phyloP scores from a whole-genome alignment of 2,888 invertebrate genomes.

The Pinctada fucata region DNA sequence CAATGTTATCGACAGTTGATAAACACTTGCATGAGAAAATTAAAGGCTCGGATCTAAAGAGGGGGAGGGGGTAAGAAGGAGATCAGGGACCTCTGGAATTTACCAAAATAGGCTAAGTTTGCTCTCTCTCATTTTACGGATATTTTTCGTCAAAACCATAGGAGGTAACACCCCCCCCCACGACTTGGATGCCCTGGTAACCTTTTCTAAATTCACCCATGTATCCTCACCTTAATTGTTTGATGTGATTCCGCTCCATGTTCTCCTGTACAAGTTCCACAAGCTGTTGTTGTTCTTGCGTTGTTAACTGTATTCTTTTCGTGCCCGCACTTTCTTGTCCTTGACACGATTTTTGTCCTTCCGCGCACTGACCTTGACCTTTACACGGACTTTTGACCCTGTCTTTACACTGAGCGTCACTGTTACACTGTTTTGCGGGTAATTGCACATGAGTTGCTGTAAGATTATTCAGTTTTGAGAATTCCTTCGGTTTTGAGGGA shows the following conservation, averaged over 20 bases:
- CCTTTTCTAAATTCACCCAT: background rate
- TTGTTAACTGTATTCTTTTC: slow-evolving; percentile 47
- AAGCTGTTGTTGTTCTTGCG: slow-evolving; percentile 82
- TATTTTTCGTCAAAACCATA: no score
- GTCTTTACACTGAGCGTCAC: slow-evolving; percentile 50
- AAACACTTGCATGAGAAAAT: no score
- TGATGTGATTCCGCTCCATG: slow-evolving; percentile 82
- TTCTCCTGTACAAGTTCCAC: slow-evolving; percentile 92
- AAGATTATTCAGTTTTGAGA: slow-evolving; percentile 55
- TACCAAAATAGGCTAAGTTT: no score
- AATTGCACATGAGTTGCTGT: slow-evolving; percentile 48
- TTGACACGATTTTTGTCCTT: slow-evolving; percentile 27
- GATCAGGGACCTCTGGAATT: no score
- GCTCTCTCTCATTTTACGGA: no score
- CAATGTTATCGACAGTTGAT: no score
- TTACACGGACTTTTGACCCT: slow-evolving; percentile 35
- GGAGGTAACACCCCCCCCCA: no score
- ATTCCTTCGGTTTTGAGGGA: slow-evolving; percentile 55
- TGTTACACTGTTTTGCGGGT: slow-evolving; percentile 60
- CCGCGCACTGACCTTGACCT: slow-evolving; percentile 34
- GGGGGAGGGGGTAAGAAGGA: no score
- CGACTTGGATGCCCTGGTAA: no score
- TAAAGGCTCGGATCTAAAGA: no score
- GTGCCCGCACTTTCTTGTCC: slow-evolving; percentile 24
- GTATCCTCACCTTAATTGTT: slow-evolving; percentile 59